phyloP scores from a whole-genome alignment of 2,113 vertebrate species.

The Myotis davidii region DNA sequence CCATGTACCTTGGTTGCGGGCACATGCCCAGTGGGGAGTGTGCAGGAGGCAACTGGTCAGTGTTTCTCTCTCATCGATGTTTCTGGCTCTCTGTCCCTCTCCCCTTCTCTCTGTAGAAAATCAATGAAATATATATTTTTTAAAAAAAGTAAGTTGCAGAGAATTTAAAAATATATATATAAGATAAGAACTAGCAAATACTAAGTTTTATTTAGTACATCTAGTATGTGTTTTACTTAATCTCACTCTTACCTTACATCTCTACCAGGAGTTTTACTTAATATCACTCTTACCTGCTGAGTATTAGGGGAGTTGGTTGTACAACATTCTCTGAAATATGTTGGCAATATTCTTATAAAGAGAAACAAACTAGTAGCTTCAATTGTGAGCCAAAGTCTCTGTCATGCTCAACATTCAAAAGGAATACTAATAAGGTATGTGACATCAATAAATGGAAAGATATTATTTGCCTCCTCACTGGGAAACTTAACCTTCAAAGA shows the following conservation, averaged over 20 bases:
- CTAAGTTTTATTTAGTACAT: not conserved
- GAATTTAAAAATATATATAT: not conserved
- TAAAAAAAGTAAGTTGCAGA: no score
- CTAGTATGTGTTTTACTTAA: not conserved
- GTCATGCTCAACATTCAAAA: not conserved
- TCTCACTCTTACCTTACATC: not conserved
- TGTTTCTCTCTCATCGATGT: no score
- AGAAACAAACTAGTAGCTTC: not conserved
- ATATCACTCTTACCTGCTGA: not conserved
- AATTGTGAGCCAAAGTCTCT: not conserved
- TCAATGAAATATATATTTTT: no score
- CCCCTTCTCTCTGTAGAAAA: no score
- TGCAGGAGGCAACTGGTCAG: no score
- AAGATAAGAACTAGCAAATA: not conserved
- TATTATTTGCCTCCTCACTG: constrained; percentile 1
- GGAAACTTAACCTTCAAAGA: constrained; percentile 32
- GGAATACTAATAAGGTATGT: constrained; percentile 1
- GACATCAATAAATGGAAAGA: not conserved
- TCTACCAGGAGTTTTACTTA: not conserved
- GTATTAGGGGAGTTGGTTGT: not conserved
- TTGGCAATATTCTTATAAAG: not conserved
- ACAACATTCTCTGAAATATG: not conserved
- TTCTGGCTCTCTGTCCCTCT: no score
- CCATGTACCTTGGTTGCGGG: no score
- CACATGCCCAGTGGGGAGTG: no score